Evolutionary conservation across 1,140 invertebrate species (phyloP), one percentile per base, ranked within the genome.

Genomic region (Zaprionus ornatus): DNA sequence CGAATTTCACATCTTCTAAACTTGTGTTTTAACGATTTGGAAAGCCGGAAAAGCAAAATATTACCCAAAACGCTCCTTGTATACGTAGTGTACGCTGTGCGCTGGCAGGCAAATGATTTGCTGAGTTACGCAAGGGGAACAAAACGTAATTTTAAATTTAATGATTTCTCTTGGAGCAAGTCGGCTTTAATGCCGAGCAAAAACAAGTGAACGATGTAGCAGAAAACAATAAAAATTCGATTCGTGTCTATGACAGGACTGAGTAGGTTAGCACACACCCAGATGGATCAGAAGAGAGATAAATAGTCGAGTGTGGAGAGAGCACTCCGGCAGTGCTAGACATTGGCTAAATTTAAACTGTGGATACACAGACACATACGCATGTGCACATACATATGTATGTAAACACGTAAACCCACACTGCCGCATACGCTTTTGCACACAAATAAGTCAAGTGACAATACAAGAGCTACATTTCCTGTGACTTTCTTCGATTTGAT

Each of bases 401-500:
- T 17, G 32, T 6, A 10, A 17, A n/a, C 25, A 23, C 1, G 32
- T 56, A 56, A 29, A 48, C 42, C 27, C 19, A 48, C 57, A 32
- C 9, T 32, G 3, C 48, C 42, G 6, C 23, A 55, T 13, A 19
- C 45, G 10, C 19, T 50, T 4, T 21, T 50, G 19, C 45, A 54
- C 50, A 29, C 25, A 17, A 23, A 69, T 52, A 62, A 76, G 50
- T 76, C 74, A 82, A 82, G 79, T 74, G 83, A 82, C 50, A 87
- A 84, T 74, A 60, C 74, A 71, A 86, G 76, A 80, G 84, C 84
- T 81, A 84, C 80, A 88, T 88, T 88, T 88, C 80, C 84, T 83
- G 80, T 88, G 84, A 78, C 84, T 88, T 88, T 88, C 84, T 88
- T 88, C 84, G 78, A 88, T 88, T 88, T 88, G 84, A 88, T 88